Evolutionary conservation across 64 coral and sea anemone species (phyloP).

Genomic region (Catalaphyllia jardinei): DNA sequence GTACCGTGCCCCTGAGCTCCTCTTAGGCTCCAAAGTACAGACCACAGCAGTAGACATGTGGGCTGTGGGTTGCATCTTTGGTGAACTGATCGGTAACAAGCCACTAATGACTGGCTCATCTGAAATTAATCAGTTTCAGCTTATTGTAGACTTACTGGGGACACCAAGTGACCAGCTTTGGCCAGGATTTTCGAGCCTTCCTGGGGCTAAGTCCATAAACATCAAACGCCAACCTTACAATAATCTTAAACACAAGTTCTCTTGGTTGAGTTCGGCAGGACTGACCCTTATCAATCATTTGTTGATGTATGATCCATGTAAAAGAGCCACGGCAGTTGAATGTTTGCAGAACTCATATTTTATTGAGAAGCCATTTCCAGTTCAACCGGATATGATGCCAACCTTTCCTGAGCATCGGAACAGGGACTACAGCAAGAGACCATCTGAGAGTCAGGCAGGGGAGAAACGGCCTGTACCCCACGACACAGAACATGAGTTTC

Average conservation of each 20-base stretch:
- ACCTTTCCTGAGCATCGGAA: slow-evolving; percentile 98
- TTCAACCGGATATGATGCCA: slow-evolving; percentile 97
- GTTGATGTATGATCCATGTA: slow-evolving; percentile 96
- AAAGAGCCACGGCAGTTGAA: slow-evolving; percentile 74
- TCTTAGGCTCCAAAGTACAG: slow-evolving; percentile 94
- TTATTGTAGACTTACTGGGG: slow-evolving; percentile 94
- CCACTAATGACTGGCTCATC: slow-evolving; percentile 88
- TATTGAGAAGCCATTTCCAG: slow-evolving; percentile 91
- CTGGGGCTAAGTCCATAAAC: slow-evolving; percentile 74
- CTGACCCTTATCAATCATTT: slow-evolving; percentile 86
- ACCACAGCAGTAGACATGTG: slow-evolving; percentile 99
- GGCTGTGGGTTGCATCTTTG: slow-evolving; percentile 98
- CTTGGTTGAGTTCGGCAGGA: slow-evolving; percentile 87
- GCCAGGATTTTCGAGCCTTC: slow-evolving; percentile 93
- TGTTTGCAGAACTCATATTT: slow-evolving; percentile 93
- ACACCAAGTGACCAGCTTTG: slow-evolving; percentile 93
- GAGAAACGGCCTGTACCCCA: slow-evolving; percentile 27
- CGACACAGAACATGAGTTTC: not conserved
- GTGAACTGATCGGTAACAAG: slow-evolving; percentile 91
- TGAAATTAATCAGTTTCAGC: slow-evolving; percentile 91
- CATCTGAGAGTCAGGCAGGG: slow-evolving; percentile 1
- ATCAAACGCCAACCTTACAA: slow-evolving; percentile 96
- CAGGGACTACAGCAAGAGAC: slow-evolving; percentile 19
- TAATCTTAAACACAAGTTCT: slow-evolving; percentile 96
- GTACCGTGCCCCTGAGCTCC: slow-evolving; percentile 98